Evolutionary conservation across 92 coral and sea anemone species (phyloP).

Genomic region (Heliopora coerulea): DNA sequence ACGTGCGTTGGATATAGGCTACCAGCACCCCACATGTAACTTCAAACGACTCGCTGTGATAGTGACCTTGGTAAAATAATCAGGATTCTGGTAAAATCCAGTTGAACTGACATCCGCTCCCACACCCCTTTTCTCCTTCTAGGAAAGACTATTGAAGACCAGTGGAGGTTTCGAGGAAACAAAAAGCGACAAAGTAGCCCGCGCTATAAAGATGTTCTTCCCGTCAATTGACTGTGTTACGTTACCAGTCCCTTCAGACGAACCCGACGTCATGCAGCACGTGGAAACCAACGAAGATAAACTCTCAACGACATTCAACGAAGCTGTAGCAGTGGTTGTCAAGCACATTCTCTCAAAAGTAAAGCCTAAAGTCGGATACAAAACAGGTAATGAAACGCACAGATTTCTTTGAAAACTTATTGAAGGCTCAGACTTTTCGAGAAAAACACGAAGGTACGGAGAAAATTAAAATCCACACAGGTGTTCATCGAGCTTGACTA

Average conservation of each 20-base stretch:
- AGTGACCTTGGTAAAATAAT: no score
- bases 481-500: no score
- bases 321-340: background rate
- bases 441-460: no score
- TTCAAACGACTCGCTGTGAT: no score
- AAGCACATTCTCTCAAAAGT: constrained; percentile 11
- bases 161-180: constrained; percentile 32
- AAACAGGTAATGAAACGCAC: constrained; percentile 27
- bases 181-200: constrained; percentile 57
- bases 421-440: no score
- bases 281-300: constrained; percentile 28
- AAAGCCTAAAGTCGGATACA: constrained; percentile 28
- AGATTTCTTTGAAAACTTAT: no score
- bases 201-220: constrained; percentile 67
- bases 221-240: constrained; percentile 81
- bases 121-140: no score
- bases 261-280: constrained; percentile 53
- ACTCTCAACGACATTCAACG: constrained; percentile 15
- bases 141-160: constrained; percentile 25
- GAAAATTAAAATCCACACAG: no score
- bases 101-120: no score
- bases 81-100: no score
- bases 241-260: constrained; percentile 74
- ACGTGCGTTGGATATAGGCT: no score
- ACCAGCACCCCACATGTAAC: no score